These are phyloP conservation scores for Cacoxenus indagator DNA, from an alignment of 2,888 invertebrate species.

Conservation along the genomic window DNA sequence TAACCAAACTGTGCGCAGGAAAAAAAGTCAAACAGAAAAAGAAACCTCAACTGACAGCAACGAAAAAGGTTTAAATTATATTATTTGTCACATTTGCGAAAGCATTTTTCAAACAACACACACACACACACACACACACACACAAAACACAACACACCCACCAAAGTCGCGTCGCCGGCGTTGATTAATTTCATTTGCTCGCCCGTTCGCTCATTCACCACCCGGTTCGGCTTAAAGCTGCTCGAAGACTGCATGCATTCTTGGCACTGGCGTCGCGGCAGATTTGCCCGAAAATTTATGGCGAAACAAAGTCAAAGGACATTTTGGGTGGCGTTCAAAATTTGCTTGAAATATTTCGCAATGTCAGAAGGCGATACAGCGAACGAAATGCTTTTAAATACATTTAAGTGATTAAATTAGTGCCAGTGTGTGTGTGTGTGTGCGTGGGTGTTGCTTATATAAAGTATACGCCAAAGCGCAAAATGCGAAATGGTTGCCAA, in stretches of 20 bases:
- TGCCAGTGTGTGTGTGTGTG: neutral
- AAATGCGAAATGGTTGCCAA: neutral
- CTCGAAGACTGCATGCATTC: too few relatives aligned
- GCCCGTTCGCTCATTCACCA: neutral
- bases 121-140: neutral
- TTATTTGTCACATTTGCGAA: slow-evolving; percentile 13
- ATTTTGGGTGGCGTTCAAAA: slow-evolving; percentile 13
- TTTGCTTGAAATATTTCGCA: neutral
- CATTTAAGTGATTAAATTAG: slow-evolving; percentile 20
- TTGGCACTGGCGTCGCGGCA: neutral
- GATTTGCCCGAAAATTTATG: slow-evolving; percentile 6
- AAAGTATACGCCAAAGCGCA: neutral
- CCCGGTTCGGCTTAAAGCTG: neutral
- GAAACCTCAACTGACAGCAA: neutral
- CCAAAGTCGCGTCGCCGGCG: neutral
- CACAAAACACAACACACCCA: neutral
- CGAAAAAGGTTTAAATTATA: slow-evolving; percentile 9
- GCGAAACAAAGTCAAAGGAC: slow-evolving; percentile 3
- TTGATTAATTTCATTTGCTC: slow-evolving; percentile 2
- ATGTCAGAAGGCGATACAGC: neutral
- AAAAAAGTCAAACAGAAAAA: neutral
- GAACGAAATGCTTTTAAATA: slow-evolving; percentile 6
- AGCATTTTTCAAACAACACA: neutral
- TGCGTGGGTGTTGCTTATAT: neutral
- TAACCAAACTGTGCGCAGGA: neutral